Base-by-base conservation (phyloP, 2,797 vertebrate genomes). In the Centropyge bicolor region DNA sequence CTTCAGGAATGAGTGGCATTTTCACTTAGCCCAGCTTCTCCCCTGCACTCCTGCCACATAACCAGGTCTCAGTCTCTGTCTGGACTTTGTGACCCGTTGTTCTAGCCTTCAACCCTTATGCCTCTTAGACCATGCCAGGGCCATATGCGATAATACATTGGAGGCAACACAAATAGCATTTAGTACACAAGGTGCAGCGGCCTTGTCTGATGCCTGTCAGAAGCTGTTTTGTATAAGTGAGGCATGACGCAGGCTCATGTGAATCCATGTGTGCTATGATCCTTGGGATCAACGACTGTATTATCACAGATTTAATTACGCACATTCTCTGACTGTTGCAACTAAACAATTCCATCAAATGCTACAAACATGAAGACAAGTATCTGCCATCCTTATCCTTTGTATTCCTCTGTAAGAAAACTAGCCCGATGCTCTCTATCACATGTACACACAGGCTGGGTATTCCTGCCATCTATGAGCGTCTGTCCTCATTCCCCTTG, bases 1-100 rank as follows among this genome's bases (percentile, higher is more conserved):
- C 89, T 92, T 94, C 90, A 89, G 90, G 93, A 95, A 95, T 94
- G 94, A 95, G 89, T 94, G 94, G 91, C 92, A 95, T 94, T 95
- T 94, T 94, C 94, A 93, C 92, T 95, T 93, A 95, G 87, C 89
- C 86, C 80, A 35, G 88, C 88, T 76, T 85, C 92, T 86, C 80
- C 81, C 81, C 81, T 78, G 85, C 85, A 81, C 80, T 81, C 54
- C 87, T 74, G 90, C 84, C 78, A 90, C 92, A 92, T 92, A 91
- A 93, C 91, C 91, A 91, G 88, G 80, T 91, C 87, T 89, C 81
- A 61, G 66, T 19, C 75, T 83, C 41, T 88, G 89, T 83, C 41
- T 88, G 89, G 88, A 91, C 84, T 80, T 74, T 52, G 80, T 78
- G 86, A 90, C 86, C 89, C 67, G 9, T 68, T 78, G 85, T 86